Evolutionary conservation across 2,797 vertebrate species (phyloP).

Genomic region (Sebastes miniatus): DNA sequence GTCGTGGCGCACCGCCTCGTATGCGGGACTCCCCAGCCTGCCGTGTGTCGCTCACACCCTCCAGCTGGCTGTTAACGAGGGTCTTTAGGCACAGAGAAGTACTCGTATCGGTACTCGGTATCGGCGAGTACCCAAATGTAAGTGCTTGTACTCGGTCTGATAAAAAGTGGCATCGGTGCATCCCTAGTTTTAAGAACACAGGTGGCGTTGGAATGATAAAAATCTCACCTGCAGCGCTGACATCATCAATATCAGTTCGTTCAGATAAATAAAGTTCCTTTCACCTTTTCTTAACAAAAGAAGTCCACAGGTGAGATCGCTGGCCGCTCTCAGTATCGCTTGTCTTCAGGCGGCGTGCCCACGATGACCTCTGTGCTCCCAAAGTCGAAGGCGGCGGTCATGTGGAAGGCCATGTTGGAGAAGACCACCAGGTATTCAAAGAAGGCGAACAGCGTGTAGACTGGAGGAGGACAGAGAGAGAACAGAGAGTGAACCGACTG

Average conservation of each 20-base stretch:
- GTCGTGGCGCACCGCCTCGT: accelerated
- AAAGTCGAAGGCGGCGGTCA: conserved; percentile 96
- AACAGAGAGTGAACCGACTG: neutral
- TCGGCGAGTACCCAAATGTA: accelerated
- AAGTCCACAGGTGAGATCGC: neutral
- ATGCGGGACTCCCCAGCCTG: too few species aligned
- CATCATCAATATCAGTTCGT: neutral
- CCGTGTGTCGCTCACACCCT: too few species aligned
- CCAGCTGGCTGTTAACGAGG: too few species aligned
- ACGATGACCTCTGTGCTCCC: conserved; percentile 90
- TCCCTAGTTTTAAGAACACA: too few species aligned
- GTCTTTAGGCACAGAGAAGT: accelerated
- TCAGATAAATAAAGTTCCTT: neutral
- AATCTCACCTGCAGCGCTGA: neutral
- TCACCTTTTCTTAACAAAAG: neutral
- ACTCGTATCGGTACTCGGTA: too few species aligned
- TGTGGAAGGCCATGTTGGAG: conserved; percentile 97
- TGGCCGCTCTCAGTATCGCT: conserved; percentile 82
- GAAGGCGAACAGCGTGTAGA: conserved; percentile 92
- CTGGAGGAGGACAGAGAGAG: conserved; percentile 29
- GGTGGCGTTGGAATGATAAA: too few species aligned
- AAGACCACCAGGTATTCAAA: conserved; percentile 95
- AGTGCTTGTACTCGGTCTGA: too few species aligned
- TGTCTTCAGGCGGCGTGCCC: conserved; percentile 87
- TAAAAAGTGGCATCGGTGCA: too few species aligned